Conservation (phyloP, 2,113 vertebrate species). For the Elanoides forficatus region DNA sequence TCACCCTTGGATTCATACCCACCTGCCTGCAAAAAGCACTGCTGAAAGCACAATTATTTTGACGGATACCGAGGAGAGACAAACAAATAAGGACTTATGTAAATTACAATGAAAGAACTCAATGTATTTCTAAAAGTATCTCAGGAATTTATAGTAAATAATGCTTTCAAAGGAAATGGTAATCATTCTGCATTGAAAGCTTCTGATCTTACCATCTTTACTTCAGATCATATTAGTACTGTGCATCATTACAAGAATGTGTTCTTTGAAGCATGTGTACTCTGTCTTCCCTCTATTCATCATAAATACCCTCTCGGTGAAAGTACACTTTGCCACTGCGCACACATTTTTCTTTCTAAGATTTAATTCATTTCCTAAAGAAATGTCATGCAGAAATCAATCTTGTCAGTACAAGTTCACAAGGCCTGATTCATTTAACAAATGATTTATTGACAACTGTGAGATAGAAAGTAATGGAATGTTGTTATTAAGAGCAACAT, state of each 20-base stretch:
- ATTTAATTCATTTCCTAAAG: constrained; percentile 47
- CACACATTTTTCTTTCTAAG: constrained; percentile 31
- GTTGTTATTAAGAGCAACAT: constrained; percentile 9
- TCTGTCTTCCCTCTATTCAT: constrained; percentile 33
- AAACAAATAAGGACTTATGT: not conserved
- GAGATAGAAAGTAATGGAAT: constrained; percentile 44
- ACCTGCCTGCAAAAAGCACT: not conserved
- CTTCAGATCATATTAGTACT: constrained; percentile 36
- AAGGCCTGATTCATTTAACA: constrained; percentile 29
- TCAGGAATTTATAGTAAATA: constrained; percentile 44
- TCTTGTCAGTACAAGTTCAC: constrained; percentile 23
- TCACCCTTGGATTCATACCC: not conserved
- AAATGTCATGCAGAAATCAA: constrained; percentile 41
- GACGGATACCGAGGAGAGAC: not conserved
- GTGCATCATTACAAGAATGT: constrained; percentile 54
- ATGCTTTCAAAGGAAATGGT: constrained; percentile 43
- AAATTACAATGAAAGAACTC: constrained; percentile 15
- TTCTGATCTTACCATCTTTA: constrained; percentile 46
- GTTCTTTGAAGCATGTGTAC: constrained; percentile 47
- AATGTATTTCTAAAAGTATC: not conserved
- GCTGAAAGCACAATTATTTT: constrained; percentile 36
- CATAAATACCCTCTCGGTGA: constrained; percentile 39
- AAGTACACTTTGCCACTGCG: constrained; percentile 20
- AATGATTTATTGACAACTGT: constrained; percentile 29
- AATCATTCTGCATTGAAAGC: constrained; percentile 35